Percentiles rank a stretch among this genome's conserved stretches.
phyloP scores from a whole-genome alignment of 2,113 vertebrate genomes.

The Tetrao urogallus region DNA sequence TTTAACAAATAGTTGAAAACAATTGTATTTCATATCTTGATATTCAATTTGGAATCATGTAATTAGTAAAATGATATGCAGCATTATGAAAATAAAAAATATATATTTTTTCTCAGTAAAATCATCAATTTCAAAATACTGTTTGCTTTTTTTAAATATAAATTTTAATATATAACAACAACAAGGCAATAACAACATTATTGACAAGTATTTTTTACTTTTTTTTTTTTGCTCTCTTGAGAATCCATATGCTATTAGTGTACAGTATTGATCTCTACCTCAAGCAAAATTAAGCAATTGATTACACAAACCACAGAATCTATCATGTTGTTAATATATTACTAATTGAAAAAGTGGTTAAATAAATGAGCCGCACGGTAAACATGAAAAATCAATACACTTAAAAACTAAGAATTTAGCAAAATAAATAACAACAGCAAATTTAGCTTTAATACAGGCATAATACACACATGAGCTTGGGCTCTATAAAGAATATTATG shows the following conservation, averaged over 20 bases:
- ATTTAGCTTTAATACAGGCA: not conserved
- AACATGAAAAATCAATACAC: not conserved
- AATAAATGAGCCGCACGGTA: conserved; percentile 6
- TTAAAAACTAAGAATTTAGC: not conserved
- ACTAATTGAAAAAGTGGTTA: conserved; percentile 35
- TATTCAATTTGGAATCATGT: not conserved
- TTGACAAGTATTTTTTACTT: not conserved
- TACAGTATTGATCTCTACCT: conserved; percentile 13
- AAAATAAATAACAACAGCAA: not conserved
- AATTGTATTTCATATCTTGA: not conserved
- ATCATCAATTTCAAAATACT: not conserved
- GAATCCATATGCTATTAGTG: conserved; percentile 23
- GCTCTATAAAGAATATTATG: not conserved
- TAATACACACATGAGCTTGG: not conserved
- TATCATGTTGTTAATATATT: conserved; percentile 35
- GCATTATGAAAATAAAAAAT: not conserved
- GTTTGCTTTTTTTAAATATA: not conserved
- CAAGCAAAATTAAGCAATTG: conserved; percentile 30
- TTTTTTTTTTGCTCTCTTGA: not conserved
- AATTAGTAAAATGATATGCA: not conserved
- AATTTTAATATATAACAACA: not conserved
- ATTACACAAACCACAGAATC: conserved; percentile 21
- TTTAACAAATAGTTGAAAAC: not conserved
- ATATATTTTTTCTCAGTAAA: not conserved
- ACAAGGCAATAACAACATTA: not conserved